Evolutionary conservation across 2,797 vertebrate species (phyloP), one percentile per base, ranked within the genome.

Genomic region (Phoxinus dragarum): DNA sequence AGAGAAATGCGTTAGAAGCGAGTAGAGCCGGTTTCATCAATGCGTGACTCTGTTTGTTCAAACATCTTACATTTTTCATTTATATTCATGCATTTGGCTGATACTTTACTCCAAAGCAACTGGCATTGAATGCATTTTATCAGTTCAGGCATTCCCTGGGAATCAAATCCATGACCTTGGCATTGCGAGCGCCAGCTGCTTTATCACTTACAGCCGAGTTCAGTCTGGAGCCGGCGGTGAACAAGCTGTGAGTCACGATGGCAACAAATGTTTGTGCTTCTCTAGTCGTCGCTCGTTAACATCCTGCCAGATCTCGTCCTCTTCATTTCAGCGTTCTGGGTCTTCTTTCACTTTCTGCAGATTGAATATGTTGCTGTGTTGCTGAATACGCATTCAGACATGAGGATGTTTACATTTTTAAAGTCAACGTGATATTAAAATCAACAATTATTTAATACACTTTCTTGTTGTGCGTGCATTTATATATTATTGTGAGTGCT

Each of bases 131-230:
- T 27, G 61, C 2, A 10, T 77, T 16, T 59, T 0, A 42, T 61
- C 75, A 11, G 54, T 61, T 77, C 34, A 27, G 14, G 52, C 36
- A 12, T 40, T 77, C 54, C 34, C 54, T 77, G 75, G 75, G 54
- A 59, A 17, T 59, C 23, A 6, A 23, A 76, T 38, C 11, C 34
- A 7, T n/a, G 74, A 78, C 75, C 78, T 49, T 3, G 59, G 61
- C 23, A 80, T 80, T 81, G 87, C 82, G 81, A 67, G 31, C 88
- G 71, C 85, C 91, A 89, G 89, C 90, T 89, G 90, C 87, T 84
- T 77, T 52, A 76, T 83, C 91, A 89, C 88, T 90, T 88, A 90
- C 73, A 90, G 54, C 85, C 80, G 73, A 5, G 59, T 16, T 64
- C 61, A 31, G n/a, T 12, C n/a, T 2, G 59, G n/a, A 64, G 59